Evolutionary conservation across 2,888 invertebrate species (phyloP).

Genomic region (Euphydryas editha): DNA sequence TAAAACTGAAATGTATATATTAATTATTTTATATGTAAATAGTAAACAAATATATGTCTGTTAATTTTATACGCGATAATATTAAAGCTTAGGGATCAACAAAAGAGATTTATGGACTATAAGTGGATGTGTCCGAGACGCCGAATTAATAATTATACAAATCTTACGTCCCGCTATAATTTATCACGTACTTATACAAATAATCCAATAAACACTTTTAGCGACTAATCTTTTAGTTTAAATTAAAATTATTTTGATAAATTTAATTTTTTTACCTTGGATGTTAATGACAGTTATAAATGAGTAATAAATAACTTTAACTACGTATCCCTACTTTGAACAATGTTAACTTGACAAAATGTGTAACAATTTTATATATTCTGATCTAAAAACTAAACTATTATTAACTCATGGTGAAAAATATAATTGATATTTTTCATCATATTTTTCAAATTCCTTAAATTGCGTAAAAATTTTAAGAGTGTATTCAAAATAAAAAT

Average conservation of each 20-base stretch:
- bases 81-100: constrained; percentile 31
- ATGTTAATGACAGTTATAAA: not conserved
- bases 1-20: not conserved
- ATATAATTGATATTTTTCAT: no score
- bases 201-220: constrained; percentile 23
- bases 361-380: no score
- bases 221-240: constrained; percentile 8
- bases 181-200: constrained; percentile 37
- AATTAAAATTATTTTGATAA: not conserved
- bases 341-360: not conserved
- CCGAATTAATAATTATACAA: constrained; percentile 67
- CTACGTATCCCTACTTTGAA: no score
- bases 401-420: no score
- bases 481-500: no score
- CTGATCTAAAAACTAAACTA: no score
- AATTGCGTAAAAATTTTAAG: no score
- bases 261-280: not conserved
- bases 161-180: constrained; percentile 53
- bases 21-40: not conserved
- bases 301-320: not conserved
- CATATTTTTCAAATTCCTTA: no score
- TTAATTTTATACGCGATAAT: constrained; percentile 20
- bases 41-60: constrained; percentile 13
- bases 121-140: constrained; percentile 29
- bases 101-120: constrained; percentile 35